Evolutionary conservation across 2,888 invertebrate species (phyloP).

Genomic region (Aethes cnicana): DNA sequence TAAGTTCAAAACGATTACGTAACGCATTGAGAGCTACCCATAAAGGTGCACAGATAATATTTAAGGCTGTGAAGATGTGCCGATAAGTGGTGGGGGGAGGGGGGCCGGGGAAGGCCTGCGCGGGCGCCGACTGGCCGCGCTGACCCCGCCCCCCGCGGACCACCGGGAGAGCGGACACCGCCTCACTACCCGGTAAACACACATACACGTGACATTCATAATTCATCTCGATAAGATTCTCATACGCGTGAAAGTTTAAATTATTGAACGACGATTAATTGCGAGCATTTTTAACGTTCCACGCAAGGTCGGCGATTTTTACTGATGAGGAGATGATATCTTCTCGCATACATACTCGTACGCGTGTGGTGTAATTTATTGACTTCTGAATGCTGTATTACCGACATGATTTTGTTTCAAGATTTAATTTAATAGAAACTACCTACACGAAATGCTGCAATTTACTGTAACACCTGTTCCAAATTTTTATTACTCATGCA

Average conservation of each 20-base stretch:
- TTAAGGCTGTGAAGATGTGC: constrained; percentile 64
- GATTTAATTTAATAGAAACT: no score
- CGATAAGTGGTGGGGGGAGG: constrained; percentile 65
- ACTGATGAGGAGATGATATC: no score
- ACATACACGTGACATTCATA: constrained; percentile 62
- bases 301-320: no score
- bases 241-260: constrained; percentile 31
- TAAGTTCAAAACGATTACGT: no score
- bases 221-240: constrained; percentile 46
- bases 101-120: constrained; percentile 42
- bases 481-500: no score
- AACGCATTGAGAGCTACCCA: constrained; percentile 10
- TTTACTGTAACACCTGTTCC: no score
- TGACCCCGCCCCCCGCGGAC: constrained; percentile 80
- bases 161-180: constrained; percentile 74
- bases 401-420: no score
- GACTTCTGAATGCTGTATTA: no score
- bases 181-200: constrained; percentile 55
- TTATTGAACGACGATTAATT: not conserved
- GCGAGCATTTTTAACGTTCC: not conserved
- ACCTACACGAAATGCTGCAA: no score
- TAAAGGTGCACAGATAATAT: constrained; percentile 30
- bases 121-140: constrained; percentile 69
- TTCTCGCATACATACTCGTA: no score
- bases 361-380: no score